Percentiles rank a stretch among this genome's conserved stretches.
phyloP scores from a whole-genome alignment of 2,888 invertebrate genomes.

The Saturnia pavonia region DNA sequence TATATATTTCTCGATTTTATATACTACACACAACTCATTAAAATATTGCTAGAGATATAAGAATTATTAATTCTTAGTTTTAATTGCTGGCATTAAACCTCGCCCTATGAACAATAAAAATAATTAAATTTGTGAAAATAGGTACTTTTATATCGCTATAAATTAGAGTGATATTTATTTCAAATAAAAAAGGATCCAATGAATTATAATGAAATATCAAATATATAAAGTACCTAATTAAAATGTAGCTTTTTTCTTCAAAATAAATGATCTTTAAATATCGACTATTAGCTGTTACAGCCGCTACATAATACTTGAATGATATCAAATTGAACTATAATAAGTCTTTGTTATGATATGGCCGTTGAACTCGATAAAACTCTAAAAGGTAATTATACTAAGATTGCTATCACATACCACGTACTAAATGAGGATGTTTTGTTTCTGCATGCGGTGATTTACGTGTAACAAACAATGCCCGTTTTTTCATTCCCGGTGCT shows the following conservation, averaged over 20 bases:
- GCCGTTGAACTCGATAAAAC: conserved; percentile 45
- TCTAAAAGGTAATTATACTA: conserved; percentile 63
- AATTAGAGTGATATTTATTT: too few species aligned
- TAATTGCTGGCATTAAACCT: too few species aligned
- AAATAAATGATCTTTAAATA: neutral
- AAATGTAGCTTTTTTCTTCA: neutral
- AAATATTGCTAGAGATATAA: too few species aligned
- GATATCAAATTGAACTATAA: conserved; percentile 19
- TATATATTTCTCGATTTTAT: too few species aligned
- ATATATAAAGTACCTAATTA: neutral
- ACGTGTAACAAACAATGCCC: conserved; percentile 41
- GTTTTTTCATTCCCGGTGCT: conserved; percentile 44
- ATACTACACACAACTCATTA: too few species aligned
- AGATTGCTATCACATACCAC: conserved; percentile 60
- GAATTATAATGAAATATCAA: too few species aligned
- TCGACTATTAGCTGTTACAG: neutral
- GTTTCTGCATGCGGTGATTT: conserved; percentile 42
- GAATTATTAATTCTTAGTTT: too few species aligned
- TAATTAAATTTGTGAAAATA: too few species aligned
- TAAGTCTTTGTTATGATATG: conserved; percentile 30
- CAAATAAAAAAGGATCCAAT: too few species aligned
- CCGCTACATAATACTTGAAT: neutral
- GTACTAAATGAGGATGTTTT: conserved; percentile 66
- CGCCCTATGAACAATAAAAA: too few species aligned
- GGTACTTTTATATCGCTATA: too few species aligned